Base-by-base conservation (phyloP, 2,113 vertebrate genomes). In the Pollachius pollachius region DNA sequence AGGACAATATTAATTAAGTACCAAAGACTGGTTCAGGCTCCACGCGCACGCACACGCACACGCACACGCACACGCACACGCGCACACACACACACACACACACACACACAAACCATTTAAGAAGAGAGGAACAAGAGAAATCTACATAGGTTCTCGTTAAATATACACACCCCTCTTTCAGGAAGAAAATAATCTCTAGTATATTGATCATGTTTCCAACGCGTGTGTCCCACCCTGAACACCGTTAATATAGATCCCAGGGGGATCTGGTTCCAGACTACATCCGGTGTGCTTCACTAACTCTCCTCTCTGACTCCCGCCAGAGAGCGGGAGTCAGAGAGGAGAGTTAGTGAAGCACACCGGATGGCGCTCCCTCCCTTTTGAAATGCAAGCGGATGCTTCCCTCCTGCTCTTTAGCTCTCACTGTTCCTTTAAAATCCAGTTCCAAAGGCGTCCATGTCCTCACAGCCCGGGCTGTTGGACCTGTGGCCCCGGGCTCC, bases 391-490 rank as follows among this genome's bases (percentile, higher is more conserved):
- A 21, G 4, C 34, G 15, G 61, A 67, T 85, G 80, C 77, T 3
- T 73, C 64, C 81, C 88, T 52, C 57, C 17, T 5, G 81, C 64
- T 54, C 54, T 72, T 13, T 3, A 9, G 41, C 11, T 9, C 11
- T 34, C 30, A 34, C 30, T 34, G 30, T 13, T 48, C 41, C 41
- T 48, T 48, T 85, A 71, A 89, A 54, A 54, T 21, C 92, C 41
- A 81, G 76, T 13, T 82, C 79, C 75, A 76, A 15, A 78, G 0
- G 94, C 89, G 64, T 96, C 93, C 93, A 92, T 94, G 71, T 93
- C 92, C 83, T 94, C 93, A 64, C 88, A 92, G 69, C 21, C 12
- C 27, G 65, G 62, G 57, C 12, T 25, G n/a, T 58, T 8, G 2
- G 17, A 64, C 54, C 5, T 67, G 61, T 6, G 12, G 27, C 62